phyloP scores from a whole-genome alignment of 2,113 vertebrate species.

The Triplophysa siluroides region DNA sequence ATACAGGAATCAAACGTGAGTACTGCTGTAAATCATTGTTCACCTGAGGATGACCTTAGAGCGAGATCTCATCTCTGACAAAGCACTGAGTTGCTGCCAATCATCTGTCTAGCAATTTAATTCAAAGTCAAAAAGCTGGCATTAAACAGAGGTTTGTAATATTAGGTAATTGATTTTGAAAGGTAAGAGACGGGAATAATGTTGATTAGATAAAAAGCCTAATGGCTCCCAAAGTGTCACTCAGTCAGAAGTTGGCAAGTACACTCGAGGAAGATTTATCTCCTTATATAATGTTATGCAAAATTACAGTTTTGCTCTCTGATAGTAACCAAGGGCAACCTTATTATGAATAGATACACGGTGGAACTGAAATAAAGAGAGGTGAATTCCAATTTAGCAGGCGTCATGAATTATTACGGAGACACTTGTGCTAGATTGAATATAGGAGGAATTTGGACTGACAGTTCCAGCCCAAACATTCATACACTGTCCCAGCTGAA shows the following conservation, averaged over 20 bases:
- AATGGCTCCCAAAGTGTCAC: conserved; percentile 43
- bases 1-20: not conserved
- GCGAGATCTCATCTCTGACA: conserved; percentile 3
- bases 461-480: conserved; percentile 30
- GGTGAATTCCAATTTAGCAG: conserved; percentile 17
- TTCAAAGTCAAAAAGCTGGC: conserved; percentile 14
- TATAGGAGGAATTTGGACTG: conserved; percentile 3
- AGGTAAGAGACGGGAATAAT: conserved; percentile 27
- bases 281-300: not conserved
- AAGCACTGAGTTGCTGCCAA: not conserved
- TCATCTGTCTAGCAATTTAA: conserved; percentile 16
- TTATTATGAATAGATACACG: not conserved
- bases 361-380: conserved; percentile 11
- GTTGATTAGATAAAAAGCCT: conserved; percentile 36
- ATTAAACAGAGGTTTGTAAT: conserved; percentile 13
- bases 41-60: conserved; percentile 17
- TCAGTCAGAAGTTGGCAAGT: conserved; percentile 9
- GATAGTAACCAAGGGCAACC: conserved; percentile 32
- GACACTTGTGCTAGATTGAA: conserved; percentile 15
- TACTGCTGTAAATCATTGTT: conserved; percentile 25
- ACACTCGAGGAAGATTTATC: conserved; percentile 25
- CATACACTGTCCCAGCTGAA: not conserved
- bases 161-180: conserved; percentile 37
- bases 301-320: not conserved
- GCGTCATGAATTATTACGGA: conserved; percentile 19